These are phyloP conservation scores for Allacma fusca DNA, from an alignment of 2,888 invertebrate genomes.

Conservation along the genomic window DNA sequence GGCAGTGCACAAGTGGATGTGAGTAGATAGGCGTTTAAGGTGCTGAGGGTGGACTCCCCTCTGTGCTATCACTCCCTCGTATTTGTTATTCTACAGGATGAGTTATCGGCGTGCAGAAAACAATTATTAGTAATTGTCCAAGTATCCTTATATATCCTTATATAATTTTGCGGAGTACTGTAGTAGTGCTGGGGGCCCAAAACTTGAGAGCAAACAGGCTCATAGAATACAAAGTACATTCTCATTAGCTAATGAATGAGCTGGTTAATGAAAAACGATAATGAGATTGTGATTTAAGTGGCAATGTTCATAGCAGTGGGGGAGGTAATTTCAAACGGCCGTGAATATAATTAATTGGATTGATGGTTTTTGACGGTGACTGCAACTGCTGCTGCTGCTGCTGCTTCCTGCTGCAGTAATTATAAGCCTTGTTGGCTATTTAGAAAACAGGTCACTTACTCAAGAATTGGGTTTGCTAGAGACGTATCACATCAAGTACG, in stretches of 20 bases:
- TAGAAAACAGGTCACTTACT: no score
- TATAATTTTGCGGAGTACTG: background rate
- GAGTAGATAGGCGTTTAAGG: no score
- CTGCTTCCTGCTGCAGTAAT: background rate
- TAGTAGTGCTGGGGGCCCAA: no score
- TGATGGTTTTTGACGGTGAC: constrained; percentile 8
- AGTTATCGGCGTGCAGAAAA: constrained; percentile 10
- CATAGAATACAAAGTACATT: background rate
- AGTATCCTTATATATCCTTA: background rate
- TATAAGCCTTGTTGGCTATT: background rate
- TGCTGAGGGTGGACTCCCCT: background rate
- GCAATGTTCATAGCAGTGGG: constrained; percentile 23
- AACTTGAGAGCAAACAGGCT: no score
- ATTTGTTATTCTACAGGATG: background rate
- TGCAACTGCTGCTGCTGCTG: background rate
- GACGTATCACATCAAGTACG: no score
- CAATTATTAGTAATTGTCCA: background rate
- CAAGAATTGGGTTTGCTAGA: no score
- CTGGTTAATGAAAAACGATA: constrained; percentile 33
- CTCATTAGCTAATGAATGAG: constrained; percentile 40
- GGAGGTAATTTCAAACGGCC: constrained; percentile 28
- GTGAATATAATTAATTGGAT: constrained; percentile 37
- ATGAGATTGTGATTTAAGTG: constrained; percentile 38
- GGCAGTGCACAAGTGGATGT: no score
- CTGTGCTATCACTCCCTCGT: background rate